phyloP scores from a whole-genome alignment of 1,140 invertebrate genomes.

The Scaptomyza montana region DNA sequence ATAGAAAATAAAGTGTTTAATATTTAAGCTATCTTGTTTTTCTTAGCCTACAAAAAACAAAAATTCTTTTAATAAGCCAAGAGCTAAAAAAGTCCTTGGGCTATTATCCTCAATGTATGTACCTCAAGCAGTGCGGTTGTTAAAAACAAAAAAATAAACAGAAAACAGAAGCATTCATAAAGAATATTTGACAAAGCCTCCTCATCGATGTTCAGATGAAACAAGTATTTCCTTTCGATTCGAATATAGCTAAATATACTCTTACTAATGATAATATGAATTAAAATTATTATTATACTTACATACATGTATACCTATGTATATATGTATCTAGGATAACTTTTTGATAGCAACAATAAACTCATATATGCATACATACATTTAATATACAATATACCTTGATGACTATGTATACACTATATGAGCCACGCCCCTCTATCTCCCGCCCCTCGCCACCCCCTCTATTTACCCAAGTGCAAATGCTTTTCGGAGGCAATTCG shows the following conservation, averaged over 20 bases:
- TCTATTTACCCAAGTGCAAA: slow-evolving; percentile 28
- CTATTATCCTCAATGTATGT: slow-evolving; percentile 74
- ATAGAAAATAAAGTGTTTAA: slow-evolving; percentile 62
- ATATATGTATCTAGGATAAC: slow-evolving; percentile 27
- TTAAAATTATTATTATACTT: slow-evolving; percentile 11
- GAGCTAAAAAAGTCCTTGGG: slow-evolving; percentile 31
- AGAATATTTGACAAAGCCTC: slow-evolving; percentile 10
- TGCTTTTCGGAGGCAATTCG: slow-evolving; percentile 33
- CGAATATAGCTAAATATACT: slow-evolving; percentile 49
- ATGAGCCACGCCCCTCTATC: background rate
- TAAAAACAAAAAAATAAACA: slow-evolving; percentile 15
- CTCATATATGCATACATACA: slow-evolving; percentile 9
- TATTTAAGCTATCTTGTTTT: background rate
- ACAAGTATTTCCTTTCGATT: slow-evolving; percentile 51
- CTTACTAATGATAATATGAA: slow-evolving; percentile 16
- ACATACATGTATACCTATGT: background rate
- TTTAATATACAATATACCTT: background rate
- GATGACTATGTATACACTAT: slow-evolving; percentile 10
- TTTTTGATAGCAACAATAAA: slow-evolving; percentile 46
- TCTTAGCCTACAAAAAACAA: slow-evolving; percentile 7
- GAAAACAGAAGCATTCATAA: background rate
- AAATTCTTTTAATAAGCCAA: slow-evolving; percentile 43
- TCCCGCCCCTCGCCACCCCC: background rate
- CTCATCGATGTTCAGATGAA: slow-evolving; percentile 27
- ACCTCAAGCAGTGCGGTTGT: slow-evolving; percentile 80